These are phyloP conservation scores for Pegea sp. DNA, from an alignment of 23 tunicate genomes.

Conservation along the genomic window DNA sequence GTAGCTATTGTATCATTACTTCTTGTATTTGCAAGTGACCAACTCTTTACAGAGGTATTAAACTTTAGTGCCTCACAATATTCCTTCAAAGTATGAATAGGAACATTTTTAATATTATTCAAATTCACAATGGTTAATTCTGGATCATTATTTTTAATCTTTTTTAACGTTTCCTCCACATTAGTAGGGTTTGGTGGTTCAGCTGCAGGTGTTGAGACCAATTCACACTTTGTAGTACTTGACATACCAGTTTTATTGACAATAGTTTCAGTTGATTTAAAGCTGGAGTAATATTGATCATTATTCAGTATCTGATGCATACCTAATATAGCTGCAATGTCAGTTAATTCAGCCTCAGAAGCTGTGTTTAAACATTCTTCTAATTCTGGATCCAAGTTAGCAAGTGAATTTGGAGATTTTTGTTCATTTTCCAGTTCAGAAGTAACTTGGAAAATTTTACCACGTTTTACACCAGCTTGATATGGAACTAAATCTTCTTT, in stretches of 20 bases:
- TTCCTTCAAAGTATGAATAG: constrained; percentile 61
- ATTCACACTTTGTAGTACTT: constrained; percentile 66
- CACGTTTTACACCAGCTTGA: constrained; percentile 64
- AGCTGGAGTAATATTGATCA: constrained; percentile 64
- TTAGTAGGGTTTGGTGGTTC: constrained; percentile 90
- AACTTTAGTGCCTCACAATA: constrained; percentile 59
- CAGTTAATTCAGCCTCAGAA: constrained; percentile 68
- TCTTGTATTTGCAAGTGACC: constrained; percentile 57
- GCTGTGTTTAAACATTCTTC: constrained; percentile 84
- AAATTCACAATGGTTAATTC: constrained; percentile 49
- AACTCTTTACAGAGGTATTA: constrained; percentile 34
- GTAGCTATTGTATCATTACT: constrained; percentile 41
- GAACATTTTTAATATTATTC: constrained; percentile 79
- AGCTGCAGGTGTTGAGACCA: constrained; percentile 23
- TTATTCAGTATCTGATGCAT: constrained; percentile 70
- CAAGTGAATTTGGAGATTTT: constrained; percentile 6
- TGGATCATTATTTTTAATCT: constrained; percentile 40
- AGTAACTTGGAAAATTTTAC: constrained; percentile 40
- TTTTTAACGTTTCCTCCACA: constrained; percentile 47
- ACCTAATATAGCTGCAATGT: constrained; percentile 53
- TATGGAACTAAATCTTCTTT: constrained; percentile 74
- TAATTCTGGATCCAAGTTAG: constrained; percentile 82
- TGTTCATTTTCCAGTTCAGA: constrained; percentile 6
- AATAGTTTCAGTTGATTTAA: constrained; percentile 39
- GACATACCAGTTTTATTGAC: constrained; percentile 64